Percentiles rank a stretch among this genome's conserved stretches.
phyloP scores from a whole-genome alignment of 2,888 invertebrate species.

The Nysson spinosus region DNA sequence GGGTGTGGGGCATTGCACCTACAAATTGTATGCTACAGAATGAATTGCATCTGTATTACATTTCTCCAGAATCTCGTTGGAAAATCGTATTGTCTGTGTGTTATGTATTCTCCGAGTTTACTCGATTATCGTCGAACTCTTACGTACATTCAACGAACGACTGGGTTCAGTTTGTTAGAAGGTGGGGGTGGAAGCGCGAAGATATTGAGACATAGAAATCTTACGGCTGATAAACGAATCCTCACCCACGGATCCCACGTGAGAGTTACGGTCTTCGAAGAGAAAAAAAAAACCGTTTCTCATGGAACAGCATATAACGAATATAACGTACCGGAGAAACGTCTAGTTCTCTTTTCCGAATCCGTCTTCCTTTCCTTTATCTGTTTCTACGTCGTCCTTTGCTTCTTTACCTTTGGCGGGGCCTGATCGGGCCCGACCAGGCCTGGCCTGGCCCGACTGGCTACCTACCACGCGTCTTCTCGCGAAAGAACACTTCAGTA shows the following conservation, averaged over 20 bases:
- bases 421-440: constrained; percentile 32
- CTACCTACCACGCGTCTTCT: constrained; percentile 37
- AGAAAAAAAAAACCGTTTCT: constrained; percentile 37
- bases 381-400: constrained; percentile 20
- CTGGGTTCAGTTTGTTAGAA: background rate
- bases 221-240: constrained; percentile 63
- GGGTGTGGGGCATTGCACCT: too few relatives aligned
- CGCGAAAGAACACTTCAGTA: constrained; percentile 57
- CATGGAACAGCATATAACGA: constrained; percentile 53
- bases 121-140: too few relatives aligned
- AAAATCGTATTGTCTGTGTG: too few relatives aligned
- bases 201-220: constrained; percentile 69
- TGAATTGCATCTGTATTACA: too few relatives aligned
- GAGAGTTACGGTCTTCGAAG: constrained; percentile 1
- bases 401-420: constrained; percentile 1
- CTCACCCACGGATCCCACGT: constrained; percentile 34
- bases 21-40: too few relatives aligned
- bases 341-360: constrained; percentile 31
- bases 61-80: too few relatives aligned
- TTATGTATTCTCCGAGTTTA: too few relatives aligned
- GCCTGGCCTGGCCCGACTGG: constrained; percentile 23
- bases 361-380: constrained; percentile 6
- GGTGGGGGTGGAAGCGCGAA: constrained; percentile 18
- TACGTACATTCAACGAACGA: background rate
- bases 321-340: constrained; percentile 53